Evolutionary conservation across 2,888 invertebrate genomes (phyloP).

Genomic region (Hydrotaea cyrtoneurina): DNA sequence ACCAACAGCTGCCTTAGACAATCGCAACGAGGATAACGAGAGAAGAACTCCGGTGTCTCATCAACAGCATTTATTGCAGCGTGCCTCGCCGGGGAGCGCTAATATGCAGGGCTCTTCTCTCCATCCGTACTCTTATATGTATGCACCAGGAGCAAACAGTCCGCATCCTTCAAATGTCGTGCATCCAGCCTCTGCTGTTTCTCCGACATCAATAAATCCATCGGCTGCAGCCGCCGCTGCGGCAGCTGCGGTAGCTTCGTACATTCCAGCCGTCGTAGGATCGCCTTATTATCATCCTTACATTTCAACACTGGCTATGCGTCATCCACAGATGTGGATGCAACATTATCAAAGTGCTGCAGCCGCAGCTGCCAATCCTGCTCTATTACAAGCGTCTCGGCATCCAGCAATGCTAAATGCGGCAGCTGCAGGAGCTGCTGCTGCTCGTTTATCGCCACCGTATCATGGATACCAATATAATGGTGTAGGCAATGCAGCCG

Average conservation of each 20-base stretch:
- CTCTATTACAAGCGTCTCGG: constrained; percentile 69
- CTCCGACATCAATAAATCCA: constrained; percentile 69
- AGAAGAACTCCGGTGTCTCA: constrained; percentile 67
- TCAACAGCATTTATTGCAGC: constrained; percentile 73
- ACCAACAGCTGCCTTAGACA: constrained; percentile 71
- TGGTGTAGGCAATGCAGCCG: constrained; percentile 76
- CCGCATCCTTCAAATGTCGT: constrained; percentile 72
- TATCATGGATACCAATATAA: constrained; percentile 78
- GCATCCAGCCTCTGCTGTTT: constrained; percentile 70
- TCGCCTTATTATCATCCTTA: constrained; percentile 79
- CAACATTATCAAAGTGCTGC: constrained; percentile 81
- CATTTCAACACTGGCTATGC: constrained; percentile 80
- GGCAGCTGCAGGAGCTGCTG: constrained; percentile 72
- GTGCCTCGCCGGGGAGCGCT: constrained; percentile 72
- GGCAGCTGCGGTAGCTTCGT: constrained; percentile 77
- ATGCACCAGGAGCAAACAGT: constrained; percentile 76
- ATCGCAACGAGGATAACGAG: constrained; percentile 67
- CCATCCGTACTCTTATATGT: constrained; percentile 77
- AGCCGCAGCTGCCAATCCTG: constrained; percentile 62
- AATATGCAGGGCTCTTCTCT: constrained; percentile 73
- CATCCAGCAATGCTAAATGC: constrained; percentile 68
- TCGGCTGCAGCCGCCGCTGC: constrained; percentile 74
- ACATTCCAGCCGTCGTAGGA: constrained; percentile 79
- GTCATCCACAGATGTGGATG: constrained; percentile 82
- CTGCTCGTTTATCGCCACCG: constrained; percentile 81